Evolutionary conservation across 1,140 invertebrate species (phyloP), one percentile per base, ranked within the genome.

Genomic region (Oryctes rhinoceros): DNA sequence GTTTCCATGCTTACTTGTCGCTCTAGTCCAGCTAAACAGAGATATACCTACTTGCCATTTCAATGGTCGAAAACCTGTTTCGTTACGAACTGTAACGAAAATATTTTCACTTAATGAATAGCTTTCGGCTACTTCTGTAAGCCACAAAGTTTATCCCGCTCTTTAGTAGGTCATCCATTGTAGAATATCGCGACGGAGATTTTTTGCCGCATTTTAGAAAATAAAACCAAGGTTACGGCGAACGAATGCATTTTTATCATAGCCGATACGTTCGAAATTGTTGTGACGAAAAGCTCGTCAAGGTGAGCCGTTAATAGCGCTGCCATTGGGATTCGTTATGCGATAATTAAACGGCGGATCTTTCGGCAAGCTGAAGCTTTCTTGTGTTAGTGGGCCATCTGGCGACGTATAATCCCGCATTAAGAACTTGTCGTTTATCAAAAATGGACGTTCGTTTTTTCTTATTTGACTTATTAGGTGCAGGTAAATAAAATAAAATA

Each of bases 91-190:
- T 71, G 65, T 71, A 71, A 67, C 62, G 62, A 67, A 71, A 71
- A 71, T 71, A 71, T 71, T 71, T 71, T 71, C 65, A 71, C 65
- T 71, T 71, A 71, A 71, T 71, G 37, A 13, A 71, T 71, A 30
- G 65, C 65, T 24, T 7, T 37, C 35, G 65, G 35, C 65, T 37
- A 37, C 65, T 71, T 71, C 65, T 71, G 11, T 35, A 71, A 71
- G 15, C 65, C 65, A 37, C 65, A 37, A 13, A 24, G 65, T 15
- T 71, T 71, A 71, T 71, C 35, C n/a, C n/a, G 65, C 24, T 30
- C 35, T 71, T 71, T 71, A 71, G 65, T 71, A 71, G 65, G 65
- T 71, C 65, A 71, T 71, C 65, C 65, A 71, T 71, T 71, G 65
- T 71, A 71, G 24, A 71, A 71, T 24, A 15, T 35, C 24, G 24